phyloP scores from a whole-genome alignment of 2,888 invertebrate genomes.

The Atrina japonica region DNA sequence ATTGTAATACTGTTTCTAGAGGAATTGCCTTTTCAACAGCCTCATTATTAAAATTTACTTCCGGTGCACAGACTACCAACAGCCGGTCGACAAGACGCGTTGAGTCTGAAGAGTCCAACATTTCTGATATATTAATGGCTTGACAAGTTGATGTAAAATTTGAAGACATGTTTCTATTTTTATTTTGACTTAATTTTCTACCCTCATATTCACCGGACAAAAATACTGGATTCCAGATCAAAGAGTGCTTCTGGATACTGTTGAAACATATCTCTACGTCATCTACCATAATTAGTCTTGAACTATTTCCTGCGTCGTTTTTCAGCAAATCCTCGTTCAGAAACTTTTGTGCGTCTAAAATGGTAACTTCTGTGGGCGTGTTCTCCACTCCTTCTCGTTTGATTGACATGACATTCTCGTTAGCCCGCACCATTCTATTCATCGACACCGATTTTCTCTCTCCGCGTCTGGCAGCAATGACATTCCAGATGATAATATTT shows the following conservation, averaged over 20 bases:
- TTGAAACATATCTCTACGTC: conserved; percentile 27
- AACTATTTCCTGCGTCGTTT: neutral
- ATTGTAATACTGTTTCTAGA: conserved; percentile 21
- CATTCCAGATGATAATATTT: conserved; percentile 10
- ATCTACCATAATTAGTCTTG: conserved; percentile 20
- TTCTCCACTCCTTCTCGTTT: conserved; percentile 1
- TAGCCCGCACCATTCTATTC: conserved; percentile 5
- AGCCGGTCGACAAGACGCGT: conserved; percentile 27
- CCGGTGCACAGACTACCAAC: conserved; percentile 32
- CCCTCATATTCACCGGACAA: neutral
- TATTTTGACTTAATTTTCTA: neutral
- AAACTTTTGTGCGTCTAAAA: neutral
- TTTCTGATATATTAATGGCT: conserved; percentile 15
- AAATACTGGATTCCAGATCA: conserved; percentile 8
- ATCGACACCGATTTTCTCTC: conserved; percentile 38
- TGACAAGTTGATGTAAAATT: conserved; percentile 32
- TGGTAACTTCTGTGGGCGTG: neutral
- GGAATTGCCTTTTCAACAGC: neutral
- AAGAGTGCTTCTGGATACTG: neutral
- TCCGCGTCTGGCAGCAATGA: conserved; percentile 41
- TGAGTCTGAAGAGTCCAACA: conserved; percentile 20
- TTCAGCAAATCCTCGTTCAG: conserved; percentile 9
- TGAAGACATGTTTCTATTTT: neutral
- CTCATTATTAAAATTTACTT: conserved; percentile 1
- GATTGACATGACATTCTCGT: conserved; percentile 3